phyloP scores from a whole-genome alignment of 2,113 vertebrate genomes.

The Leiothrix lutea region DNA sequence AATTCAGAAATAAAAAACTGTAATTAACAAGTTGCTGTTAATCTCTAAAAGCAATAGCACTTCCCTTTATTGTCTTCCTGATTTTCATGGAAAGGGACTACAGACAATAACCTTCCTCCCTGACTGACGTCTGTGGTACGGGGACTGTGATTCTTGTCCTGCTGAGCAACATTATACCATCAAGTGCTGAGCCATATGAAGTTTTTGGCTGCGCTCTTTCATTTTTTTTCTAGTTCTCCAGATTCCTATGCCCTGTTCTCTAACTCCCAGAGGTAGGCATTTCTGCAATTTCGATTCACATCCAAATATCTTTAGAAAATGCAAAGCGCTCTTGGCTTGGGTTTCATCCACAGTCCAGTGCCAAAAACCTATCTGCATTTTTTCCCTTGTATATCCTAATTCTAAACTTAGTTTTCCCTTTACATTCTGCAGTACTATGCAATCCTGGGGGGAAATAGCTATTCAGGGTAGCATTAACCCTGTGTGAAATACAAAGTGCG shows the following conservation, averaged over 20 bases:
- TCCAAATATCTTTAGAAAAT: slow-evolving; percentile 78
- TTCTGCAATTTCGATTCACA: slow-evolving; percentile 73
- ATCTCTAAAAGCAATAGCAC: background rate
- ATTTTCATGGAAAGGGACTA: background rate
- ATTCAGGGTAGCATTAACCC: slow-evolving; percentile 44
- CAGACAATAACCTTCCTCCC: background rate
- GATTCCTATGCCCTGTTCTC: slow-evolving; percentile 60
- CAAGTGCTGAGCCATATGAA: slow-evolving; percentile 41
- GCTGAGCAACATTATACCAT: slow-evolving; percentile 31
- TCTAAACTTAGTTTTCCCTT: slow-evolving; percentile 70
- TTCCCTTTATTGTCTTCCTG: background rate
- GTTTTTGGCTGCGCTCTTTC: slow-evolving; percentile 28
- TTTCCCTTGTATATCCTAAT: slow-evolving; percentile 73
- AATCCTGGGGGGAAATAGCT: slow-evolving; percentile 9
- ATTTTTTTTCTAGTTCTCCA: slow-evolving; percentile 36
- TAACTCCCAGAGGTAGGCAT: slow-evolving; percentile 79
- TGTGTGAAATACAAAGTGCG: slow-evolving; percentile 32
- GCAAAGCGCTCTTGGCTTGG: slow-evolving; percentile 63
- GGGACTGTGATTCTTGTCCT: slow-evolving; percentile 27
- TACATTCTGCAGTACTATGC: slow-evolving; percentile 46
- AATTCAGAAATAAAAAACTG: background rate
- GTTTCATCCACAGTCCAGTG: slow-evolving; percentile 20
- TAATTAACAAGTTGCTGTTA: background rate
- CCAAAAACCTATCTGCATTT: slow-evolving; percentile 75
- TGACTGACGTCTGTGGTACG: background rate